Conservation (phyloP, 2,113 vertebrate species). For the Scopus umbretta region DNA sequence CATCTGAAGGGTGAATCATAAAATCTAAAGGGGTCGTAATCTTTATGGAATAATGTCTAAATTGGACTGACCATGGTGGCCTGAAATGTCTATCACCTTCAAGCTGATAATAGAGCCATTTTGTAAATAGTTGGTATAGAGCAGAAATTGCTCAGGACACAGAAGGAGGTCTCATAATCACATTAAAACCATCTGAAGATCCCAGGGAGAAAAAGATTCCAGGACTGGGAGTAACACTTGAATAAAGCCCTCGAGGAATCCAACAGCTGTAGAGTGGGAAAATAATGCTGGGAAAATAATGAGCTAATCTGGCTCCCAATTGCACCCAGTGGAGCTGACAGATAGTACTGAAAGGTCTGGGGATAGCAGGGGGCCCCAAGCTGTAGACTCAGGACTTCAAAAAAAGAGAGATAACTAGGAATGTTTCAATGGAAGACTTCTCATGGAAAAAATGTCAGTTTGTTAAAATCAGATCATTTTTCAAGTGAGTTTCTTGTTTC, state of each 20-base stretch:
- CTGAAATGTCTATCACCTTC: conserved; percentile 27
- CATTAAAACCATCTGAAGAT: conserved; percentile 31
- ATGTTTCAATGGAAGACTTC: neutral
- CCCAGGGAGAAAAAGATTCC: conserved; percentile 25
- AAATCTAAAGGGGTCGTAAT: conserved; percentile 36
- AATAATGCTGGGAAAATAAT: conserved; percentile 50
- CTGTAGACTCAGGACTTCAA: neutral
- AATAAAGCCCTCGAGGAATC: conserved; percentile 34
- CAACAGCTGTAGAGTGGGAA: conserved; percentile 37
- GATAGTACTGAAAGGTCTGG: neutral
- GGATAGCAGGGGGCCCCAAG: neutral
- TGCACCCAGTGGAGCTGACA: conserved; percentile 19
- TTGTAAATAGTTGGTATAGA: neutral
- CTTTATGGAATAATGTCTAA: conserved; percentile 16
- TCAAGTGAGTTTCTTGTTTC: neutral
- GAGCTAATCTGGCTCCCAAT: conserved; percentile 44
- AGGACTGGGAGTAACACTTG: neutral
- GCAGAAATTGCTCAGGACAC: neutral
- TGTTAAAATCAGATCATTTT: conserved; percentile 14
- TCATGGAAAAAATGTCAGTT: neutral
- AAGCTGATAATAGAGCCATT: conserved; percentile 21
- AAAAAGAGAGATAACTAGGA: neutral
- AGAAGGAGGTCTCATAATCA: conserved; percentile 21
- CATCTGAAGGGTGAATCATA: neutral
- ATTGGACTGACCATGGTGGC: neutral